Conservation (phyloP, 2,888 invertebrate species). For the Scaptomyza tumidula region DNA sequence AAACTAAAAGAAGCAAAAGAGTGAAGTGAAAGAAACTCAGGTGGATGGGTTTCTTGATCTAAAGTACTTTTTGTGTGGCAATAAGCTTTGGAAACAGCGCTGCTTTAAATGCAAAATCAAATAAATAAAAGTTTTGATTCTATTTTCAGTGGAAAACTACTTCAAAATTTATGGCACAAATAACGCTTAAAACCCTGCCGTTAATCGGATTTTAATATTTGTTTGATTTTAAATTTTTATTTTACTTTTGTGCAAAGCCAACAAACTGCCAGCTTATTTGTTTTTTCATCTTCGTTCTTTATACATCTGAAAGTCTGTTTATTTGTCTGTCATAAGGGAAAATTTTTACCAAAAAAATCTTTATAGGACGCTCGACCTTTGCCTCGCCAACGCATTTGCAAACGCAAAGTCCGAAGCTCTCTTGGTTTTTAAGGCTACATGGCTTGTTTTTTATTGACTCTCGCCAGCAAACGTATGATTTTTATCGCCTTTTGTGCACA, state of each 20-base stretch:
- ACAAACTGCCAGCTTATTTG: constrained; percentile 51
- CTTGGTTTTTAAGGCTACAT: constrained; percentile 39
- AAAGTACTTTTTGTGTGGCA: too few species aligned
- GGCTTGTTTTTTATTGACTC: constrained; percentile 14
- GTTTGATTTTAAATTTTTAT: constrained; percentile 58
- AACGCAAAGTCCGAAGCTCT: constrained; percentile 9
- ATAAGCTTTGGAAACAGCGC: too few species aligned
- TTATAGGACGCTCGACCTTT: constrained; percentile 26
- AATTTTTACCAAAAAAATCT: constrained; percentile 52
- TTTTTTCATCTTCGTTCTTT: constrained; percentile 21
- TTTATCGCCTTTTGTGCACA: constrained; percentile 23
- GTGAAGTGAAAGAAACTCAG: constrained; percentile 7
- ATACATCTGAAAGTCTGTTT: constrained; percentile 17
- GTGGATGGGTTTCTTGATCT: constrained; percentile 12
- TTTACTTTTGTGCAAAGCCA: constrained; percentile 37
- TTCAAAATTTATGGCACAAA: constrained; percentile 57
- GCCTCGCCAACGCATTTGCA: constrained; percentile 1
- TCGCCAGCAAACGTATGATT: constrained; percentile 15
- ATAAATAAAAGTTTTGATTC: too few species aligned
- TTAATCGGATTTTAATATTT: constrained; percentile 52
- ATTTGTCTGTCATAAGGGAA: constrained; percentile 66
- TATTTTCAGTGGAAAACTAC: constrained; percentile 60
- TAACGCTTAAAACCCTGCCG: constrained; percentile 37
- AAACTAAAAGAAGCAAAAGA: constrained; percentile 54
- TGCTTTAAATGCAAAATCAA: too few species aligned